Evolutionary conservation across 2,113 vertebrate species (phyloP).

Genomic region (Sturnira hondurensis): DNA sequence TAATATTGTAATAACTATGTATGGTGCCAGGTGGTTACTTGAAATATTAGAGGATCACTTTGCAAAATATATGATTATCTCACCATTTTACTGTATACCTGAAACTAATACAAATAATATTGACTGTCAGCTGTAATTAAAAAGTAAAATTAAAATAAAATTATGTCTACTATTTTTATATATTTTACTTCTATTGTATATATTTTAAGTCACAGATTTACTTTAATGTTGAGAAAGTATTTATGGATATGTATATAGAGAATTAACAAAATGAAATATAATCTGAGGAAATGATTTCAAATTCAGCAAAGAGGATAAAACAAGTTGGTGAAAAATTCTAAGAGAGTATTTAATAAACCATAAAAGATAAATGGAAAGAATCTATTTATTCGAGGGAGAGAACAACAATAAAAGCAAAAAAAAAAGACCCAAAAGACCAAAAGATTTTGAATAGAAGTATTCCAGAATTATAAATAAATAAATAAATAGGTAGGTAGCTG

Average conservation of each 20-base stretch:
- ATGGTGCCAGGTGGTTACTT: too few relatives aligned
- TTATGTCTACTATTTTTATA: too few relatives aligned
- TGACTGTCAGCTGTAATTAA: too few relatives aligned
- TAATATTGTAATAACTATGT: too few relatives aligned
- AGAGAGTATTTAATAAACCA: neutral
- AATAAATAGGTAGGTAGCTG: neutral
- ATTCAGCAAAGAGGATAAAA: neutral
- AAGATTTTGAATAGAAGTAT: neutral
- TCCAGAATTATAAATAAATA: neutral
- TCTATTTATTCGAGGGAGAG: neutral
- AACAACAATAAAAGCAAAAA: too few relatives aligned
- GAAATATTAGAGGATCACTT: too few relatives aligned
- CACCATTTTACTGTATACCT: too few relatives aligned
- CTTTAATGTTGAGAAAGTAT: neutral
- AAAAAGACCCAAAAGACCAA: neutral
- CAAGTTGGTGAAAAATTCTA: too few relatives aligned
- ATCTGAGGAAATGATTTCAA: neutral
- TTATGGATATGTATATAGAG: neutral
- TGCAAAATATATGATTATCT: too few relatives aligned
- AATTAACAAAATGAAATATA: neutral
- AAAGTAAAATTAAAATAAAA: too few relatives aligned
- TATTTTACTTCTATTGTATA: too few relatives aligned
- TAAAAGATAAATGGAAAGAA: neutral
- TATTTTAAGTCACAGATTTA: neutral
- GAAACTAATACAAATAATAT: too few relatives aligned